Base-by-base conservation (phyloP, 2,113 vertebrate genomes). In the Columba livia region DNA sequence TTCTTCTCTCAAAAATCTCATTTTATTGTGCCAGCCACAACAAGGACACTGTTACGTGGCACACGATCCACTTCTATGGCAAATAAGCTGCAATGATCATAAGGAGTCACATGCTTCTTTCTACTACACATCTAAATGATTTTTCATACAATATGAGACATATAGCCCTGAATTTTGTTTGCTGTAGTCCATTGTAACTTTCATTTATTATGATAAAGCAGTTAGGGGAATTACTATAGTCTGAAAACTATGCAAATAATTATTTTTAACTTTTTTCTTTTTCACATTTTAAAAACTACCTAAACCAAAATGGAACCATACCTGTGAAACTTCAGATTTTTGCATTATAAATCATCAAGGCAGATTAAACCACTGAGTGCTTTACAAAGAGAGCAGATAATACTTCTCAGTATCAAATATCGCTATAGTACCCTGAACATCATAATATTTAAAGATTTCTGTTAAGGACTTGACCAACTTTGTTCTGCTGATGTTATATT, bases 11-110 rank as follows among this genome's bases (percentile, higher is more conserved):
- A 53, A 62, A 75, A 64, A 57, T 26, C 1, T 36, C 29, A 66
- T 31, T 44, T 60, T 64, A 25, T 56, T 69, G 12, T 54, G 5
- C 8, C 23, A 42, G 18, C 51, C 50, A 53, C 8, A 29, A 8
- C 0, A 1, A 64, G 29, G 14, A 85, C 11, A 11, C 5, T 20
- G 9, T 57, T 57, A 6, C 28, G 47, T 2, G 4, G 3, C 11
- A 60, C 31, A 6, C 6, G 15, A 40, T 77, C 15, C 11, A 36
- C 11, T 75, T 50, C 32, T 25, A 40, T 25, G 4, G 2, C 15
- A 88, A 57, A 60, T 69, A 79, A 73, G 4, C 5, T 40, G 1
- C 38, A 70, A 19, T 34, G 5, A 17, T 70, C 16, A 6, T 50
- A 67, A 42, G 11, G 10, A 82, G 19, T 56, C 40, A 19, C 4